Evolutionary conservation across 2,113 vertebrate genomes (phyloP), one percentile per base, ranked within the genome.

Genomic region (Chaenogobius annularis): DNA sequence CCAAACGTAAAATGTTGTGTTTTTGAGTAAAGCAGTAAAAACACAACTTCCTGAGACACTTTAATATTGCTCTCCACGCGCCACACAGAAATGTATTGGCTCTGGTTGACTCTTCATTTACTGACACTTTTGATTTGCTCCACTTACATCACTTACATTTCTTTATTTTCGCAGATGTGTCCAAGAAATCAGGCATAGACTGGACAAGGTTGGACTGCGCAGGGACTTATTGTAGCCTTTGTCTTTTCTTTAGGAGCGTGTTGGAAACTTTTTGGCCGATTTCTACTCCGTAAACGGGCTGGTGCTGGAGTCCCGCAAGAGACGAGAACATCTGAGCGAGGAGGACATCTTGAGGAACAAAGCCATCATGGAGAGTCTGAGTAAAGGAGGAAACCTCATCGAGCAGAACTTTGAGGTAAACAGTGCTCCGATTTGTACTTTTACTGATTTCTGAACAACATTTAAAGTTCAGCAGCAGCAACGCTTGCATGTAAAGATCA

Each of bases 361-460:
- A 90, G 97, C 98, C 65, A 98, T 99, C 86, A 98, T 99, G 97
- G 98, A 99, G 93, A 99, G 97, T 87, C 93, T 99, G 72, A 99
- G 97, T 82, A 99, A 99, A 94, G 97, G 97, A 59, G 98, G 96
- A 59, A 98, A 95, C 82, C 88, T 99, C 79, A 95, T 96, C 78
- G 97, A 99, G 78, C 98, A 99, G 81, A 98, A 95, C 78, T 98
- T 98, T 72, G 98, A 99, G 96, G 98, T 98, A 92, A 12, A 54
- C 7, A 1, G 2, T 8, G 0, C 31, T 37, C 31, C 31, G 6
- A 61, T 52, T 52, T 61, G 61, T 40, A 12, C 61, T 40, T 62
- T 62, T 19, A 22, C 15, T 37, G n/a, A n/a, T n/a, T n/a, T n/a
- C n/a, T n/a, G n/a, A n/a, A n/a, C n/a, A n/a, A n/a, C n/a, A n/a